A percentile compares a stretch with the other conserved stretches of the same genome.
Conservation (phyloP, 2,888 invertebrate genomes). For the Meteorus colon region DNA sequence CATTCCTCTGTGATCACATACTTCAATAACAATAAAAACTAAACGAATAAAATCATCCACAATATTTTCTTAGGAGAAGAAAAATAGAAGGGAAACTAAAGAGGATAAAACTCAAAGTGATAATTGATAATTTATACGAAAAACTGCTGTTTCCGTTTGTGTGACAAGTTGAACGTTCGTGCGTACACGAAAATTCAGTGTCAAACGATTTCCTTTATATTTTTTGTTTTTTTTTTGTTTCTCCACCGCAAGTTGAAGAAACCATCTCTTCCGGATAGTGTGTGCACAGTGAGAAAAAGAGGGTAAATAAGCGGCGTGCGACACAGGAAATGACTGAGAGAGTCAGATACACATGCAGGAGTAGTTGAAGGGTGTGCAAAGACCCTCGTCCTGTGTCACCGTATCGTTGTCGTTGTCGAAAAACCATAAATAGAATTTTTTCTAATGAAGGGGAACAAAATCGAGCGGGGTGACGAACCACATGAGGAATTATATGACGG, state of each 20-base stretch:
- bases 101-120: constrained; percentile 20
- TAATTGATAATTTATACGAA: constrained; percentile 48
- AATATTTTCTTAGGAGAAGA: not conserved
- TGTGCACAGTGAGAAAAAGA: constrained; percentile 7
- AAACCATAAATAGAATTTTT: constrained; percentile 11
- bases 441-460: not conserved
- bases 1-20: constrained; percentile 10
- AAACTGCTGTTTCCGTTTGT: constrained; percentile 23
- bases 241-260: constrained; percentile 28
- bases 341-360: not conserved
- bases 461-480: not conserved
- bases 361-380: not conserved
- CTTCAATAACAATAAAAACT: not conserved
- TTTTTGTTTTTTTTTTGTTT: constrained; percentile 11
- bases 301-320: not conserved
- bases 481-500: not conserved
- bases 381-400: not conserved
- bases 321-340: constrained; percentile 9
- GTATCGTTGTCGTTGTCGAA: not conserved
- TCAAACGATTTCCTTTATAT: constrained; percentile 38
- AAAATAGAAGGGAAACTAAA: not conserved
- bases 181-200: constrained; percentile 15
- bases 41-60: not conserved
- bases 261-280: not conserved
- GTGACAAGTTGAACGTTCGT: constrained; percentile 45